Evolutionary conservation across 37 sponge, comb jelly and placozoan species (phyloP).

Genomic region (Hormiphora californensis): DNA sequence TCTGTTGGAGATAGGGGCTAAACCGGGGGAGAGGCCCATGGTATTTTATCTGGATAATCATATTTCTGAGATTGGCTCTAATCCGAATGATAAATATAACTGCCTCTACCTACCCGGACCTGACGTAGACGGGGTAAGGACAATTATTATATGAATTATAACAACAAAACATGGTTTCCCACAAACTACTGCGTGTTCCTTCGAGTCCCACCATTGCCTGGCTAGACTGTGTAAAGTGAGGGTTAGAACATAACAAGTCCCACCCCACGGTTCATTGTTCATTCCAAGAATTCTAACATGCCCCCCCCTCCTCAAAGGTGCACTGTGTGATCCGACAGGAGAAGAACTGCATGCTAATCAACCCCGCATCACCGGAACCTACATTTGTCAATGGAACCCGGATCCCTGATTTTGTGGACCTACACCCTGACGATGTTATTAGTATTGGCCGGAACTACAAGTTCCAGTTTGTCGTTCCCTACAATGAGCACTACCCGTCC

Average conservation of each 20-base stretch:
- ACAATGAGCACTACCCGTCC: constrained; percentile 30
- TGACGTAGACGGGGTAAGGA: constrained; percentile 26
- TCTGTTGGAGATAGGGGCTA: constrained; percentile 3
- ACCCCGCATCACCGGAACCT: constrained; percentile 19
- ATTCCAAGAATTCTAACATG: no score
- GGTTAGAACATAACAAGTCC: no score
- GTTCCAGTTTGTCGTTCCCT: constrained; percentile 48
- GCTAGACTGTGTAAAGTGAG: no score
- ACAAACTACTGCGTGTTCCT: no score
- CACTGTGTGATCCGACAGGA: constrained; percentile 41
- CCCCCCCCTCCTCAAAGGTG: no score
- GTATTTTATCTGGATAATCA: constrained; percentile 46
- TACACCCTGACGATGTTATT: constrained; percentile 49
- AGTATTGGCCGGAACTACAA: constrained; percentile 43
- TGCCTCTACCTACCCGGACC: constrained; percentile 22
- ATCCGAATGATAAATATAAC: constrained; percentile 10
- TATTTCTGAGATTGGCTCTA: constrained; percentile 47
- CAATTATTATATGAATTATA: no score
- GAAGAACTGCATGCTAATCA: constrained; percentile 32
- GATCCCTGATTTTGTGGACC: constrained; percentile 24
- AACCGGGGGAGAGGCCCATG: not conserved
- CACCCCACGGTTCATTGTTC: no score
- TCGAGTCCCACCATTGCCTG: no score
- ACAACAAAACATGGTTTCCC: no score
- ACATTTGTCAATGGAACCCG: constrained; percentile 52